Percentiles rank a stretch among this genome's conserved stretches.
Conservation (phyloP, 2,888 invertebrate species). For the Petrolisthes manimaculis region DNA sequence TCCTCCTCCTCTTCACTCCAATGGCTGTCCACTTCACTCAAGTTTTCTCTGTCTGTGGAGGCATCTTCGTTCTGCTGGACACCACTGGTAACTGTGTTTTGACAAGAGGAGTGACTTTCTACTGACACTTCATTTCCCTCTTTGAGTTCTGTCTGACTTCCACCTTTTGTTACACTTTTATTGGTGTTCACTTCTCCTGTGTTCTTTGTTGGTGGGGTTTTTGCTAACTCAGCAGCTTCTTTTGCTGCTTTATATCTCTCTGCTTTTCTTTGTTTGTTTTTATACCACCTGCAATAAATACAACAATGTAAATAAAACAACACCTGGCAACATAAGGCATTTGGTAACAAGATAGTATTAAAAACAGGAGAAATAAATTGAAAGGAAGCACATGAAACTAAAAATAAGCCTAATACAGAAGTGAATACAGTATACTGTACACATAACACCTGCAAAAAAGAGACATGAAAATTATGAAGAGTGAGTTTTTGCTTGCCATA, state of each 20-base stretch:
- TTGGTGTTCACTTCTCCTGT: neutral
- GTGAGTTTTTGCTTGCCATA: no score
- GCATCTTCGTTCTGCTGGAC: neutral
- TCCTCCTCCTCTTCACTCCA: conserved; percentile 13
- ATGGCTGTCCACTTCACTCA: neutral
- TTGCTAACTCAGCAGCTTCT: neutral
- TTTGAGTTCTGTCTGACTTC: neutral
- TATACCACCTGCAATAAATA: conserved; percentile 8
- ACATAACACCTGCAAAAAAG: neutral
- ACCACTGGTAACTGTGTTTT: neutral
- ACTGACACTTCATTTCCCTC: neutral
- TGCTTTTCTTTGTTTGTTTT: neutral
- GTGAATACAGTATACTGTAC: no score
- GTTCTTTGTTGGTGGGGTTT: neutral
- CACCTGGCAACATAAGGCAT: no score
- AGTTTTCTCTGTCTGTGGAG: neutral
- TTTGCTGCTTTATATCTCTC: neutral
- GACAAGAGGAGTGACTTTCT: neutral
- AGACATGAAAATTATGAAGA: neutral
- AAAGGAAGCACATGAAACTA: no score
- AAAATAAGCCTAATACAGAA: no score
- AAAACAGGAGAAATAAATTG: no score
- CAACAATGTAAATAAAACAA: neutral
- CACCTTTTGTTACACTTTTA: neutral
- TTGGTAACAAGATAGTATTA: no score